A percentile compares a stretch with the other conserved stretches of the same genome.
Conservation (phyloP, 2,113 vertebrate genomes). For the Aspiorhynchus laticeps region DNA sequence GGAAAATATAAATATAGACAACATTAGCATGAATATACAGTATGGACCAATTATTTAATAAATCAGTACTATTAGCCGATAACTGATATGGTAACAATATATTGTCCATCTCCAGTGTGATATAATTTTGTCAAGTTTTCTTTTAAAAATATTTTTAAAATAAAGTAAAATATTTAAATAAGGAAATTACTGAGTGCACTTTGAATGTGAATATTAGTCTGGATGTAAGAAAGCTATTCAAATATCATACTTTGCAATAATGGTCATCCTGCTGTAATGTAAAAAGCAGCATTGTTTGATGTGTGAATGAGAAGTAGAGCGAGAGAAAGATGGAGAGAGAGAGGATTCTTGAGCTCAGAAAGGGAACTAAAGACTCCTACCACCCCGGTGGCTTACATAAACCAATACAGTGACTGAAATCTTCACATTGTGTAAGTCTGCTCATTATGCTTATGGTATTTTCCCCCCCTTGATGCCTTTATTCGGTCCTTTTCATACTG, state of each 20-base stretch:
- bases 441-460: slow-evolving; percentile 6
- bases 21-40: not conserved
- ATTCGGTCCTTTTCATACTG: slow-evolving; percentile 30
- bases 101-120: not conserved
- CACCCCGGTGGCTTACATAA: slow-evolving; percentile 34
- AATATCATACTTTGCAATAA: slow-evolving; percentile 10
- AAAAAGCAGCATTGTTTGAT: slow-evolving; percentile 20
- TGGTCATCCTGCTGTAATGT: not conserved
- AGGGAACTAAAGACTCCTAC: slow-evolving; percentile 39
- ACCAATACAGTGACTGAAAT: slow-evolving; percentile 32
- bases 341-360: not conserved
- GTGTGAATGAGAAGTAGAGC: slow-evolving; percentile 2
- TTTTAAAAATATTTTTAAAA: not conserved
- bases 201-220: not conserved
- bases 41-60: not conserved
- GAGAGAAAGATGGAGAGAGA: slow-evolving; percentile 9
- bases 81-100: not conserved
- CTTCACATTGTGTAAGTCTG: slow-evolving; percentile 51
- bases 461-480: not conserved
- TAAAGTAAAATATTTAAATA: not conserved
- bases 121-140: not conserved
- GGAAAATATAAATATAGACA: not conserved
- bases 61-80: not conserved
- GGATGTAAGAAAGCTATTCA: not conserved
- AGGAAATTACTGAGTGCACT: not conserved